Conservation (phyloP, 2,888 invertebrate species). For the Cenopis cana region DNA sequence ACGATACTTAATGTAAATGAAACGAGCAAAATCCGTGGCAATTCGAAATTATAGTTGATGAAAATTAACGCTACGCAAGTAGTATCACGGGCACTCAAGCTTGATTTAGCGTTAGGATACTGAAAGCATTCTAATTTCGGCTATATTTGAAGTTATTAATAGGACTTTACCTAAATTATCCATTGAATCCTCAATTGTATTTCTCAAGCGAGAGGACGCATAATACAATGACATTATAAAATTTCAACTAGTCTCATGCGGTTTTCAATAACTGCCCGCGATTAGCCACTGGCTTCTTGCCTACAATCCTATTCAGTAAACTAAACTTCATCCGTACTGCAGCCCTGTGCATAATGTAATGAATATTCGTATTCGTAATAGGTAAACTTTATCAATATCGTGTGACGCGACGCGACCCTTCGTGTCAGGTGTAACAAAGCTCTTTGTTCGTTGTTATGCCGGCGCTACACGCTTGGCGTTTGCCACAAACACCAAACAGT, state of each 20-base stretch:
- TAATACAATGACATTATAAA: neutral
- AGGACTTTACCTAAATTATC: neutral
- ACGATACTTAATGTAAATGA: neutral
- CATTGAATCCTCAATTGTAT: neutral
- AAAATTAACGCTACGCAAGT: neutral
- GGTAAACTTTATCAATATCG: neutral
- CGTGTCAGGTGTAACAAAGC: neutral
- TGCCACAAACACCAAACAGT: too few relatives aligned
- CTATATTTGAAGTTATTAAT: too few relatives aligned
- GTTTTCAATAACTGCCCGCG: slow-evolving; percentile 51
- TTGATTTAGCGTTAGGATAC: neutral
- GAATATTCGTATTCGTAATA: neutral
- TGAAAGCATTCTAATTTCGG: neutral
- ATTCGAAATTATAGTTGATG: neutral
- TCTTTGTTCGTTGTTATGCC: slow-evolving; percentile 1
- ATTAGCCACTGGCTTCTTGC: slow-evolving; percentile 57
- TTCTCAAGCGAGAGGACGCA: neutral
- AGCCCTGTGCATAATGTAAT: neutral
- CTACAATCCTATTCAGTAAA: slow-evolving; percentile 36
- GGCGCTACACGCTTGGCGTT: too few relatives aligned
- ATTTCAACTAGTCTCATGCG: slow-evolving; percentile 26
- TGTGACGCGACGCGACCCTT: neutral
- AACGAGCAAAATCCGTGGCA: neutral
- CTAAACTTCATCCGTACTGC: slow-evolving; percentile 15
- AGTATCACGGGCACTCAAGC: neutral